These are phyloP conservation scores for Synergus japonicus DNA, from an alignment of 2,888 invertebrate genomes.

Conservation along the genomic window DNA sequence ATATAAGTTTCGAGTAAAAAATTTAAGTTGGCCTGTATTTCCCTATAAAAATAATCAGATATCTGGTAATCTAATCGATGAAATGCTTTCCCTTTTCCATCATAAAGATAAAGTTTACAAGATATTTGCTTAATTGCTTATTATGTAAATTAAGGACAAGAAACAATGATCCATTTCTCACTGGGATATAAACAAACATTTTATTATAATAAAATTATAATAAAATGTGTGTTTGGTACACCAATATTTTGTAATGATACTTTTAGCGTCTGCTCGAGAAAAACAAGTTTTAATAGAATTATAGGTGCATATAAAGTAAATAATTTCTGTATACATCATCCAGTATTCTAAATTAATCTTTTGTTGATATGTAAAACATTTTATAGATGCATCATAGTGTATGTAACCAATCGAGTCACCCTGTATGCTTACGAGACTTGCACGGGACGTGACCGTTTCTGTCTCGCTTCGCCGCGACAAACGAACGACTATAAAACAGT, in stretches of 20 bases:
- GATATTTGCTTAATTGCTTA: too few species aligned
- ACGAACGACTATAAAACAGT: slow-evolving; percentile 59
- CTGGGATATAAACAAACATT: too few species aligned
- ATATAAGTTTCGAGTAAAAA: too few species aligned
- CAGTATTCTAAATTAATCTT: neutral
- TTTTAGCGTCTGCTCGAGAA: neutral
- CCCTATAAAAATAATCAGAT: too few species aligned
- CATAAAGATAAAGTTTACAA: too few species aligned
- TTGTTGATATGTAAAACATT: neutral
- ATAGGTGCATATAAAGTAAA: neutral
- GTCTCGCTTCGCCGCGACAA: slow-evolving; percentile 60
- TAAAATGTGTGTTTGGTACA: too few species aligned
- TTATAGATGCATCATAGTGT: slow-evolving; percentile 30
- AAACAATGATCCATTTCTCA: too few species aligned
- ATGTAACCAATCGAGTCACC: slow-evolving; percentile 40
- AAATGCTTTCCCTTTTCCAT: too few species aligned
- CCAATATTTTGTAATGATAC: neutral
- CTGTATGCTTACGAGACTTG: slow-evolving; percentile 37
- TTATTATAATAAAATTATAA: too few species aligned
- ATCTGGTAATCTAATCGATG: too few species aligned
- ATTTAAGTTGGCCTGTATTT: too few species aligned
- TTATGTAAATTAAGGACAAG: too few species aligned
- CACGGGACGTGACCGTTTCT: slow-evolving; percentile 62
- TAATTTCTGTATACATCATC: neutral
- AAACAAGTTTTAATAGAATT: neutral